Conservation (phyloP, 1,140 invertebrate genomes). For the Dendroctonus valens region DNA sequence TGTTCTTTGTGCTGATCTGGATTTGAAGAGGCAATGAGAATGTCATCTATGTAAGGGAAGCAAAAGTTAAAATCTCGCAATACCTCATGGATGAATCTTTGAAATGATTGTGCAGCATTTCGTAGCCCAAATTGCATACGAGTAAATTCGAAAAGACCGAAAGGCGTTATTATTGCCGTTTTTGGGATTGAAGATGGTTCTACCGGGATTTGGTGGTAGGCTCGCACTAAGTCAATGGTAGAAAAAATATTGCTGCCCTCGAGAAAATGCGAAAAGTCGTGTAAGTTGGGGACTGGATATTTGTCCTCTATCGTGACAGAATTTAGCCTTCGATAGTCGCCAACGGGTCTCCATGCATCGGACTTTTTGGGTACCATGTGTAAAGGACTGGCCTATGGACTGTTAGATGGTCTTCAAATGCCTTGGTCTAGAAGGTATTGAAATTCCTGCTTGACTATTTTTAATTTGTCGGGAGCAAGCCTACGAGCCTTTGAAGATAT, state of each 20-base stretch:
- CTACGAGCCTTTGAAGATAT: constrained; percentile 47
- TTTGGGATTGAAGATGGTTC: constrained; percentile 36
- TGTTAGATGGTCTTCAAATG: constrained; percentile 43
- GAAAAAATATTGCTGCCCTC: constrained; percentile 48
- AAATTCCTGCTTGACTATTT: constrained; percentile 47
- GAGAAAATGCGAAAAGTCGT: constrained; percentile 31
- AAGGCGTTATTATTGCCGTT: constrained; percentile 22
- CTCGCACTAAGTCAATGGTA: constrained; percentile 45
- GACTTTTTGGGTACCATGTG: constrained; percentile 50
- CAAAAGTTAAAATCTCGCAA: constrained; percentile 47
- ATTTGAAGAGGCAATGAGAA: constrained; percentile 53
- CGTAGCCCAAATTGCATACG: neutral
- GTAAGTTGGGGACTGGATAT: constrained; percentile 37
- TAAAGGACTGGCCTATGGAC: constrained; percentile 49
- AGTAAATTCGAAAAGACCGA: neutral
- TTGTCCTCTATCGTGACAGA: constrained; percentile 45
- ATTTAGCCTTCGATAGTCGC: constrained; percentile 54
- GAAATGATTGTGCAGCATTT: constrained; percentile 47
- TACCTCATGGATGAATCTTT: constrained; percentile 48
- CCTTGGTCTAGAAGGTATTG: constrained; percentile 28
- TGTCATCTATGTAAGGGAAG: constrained; percentile 57
- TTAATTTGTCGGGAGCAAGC: constrained; percentile 44
- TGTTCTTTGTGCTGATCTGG: constrained; percentile 34
- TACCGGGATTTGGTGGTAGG: constrained; percentile 51
- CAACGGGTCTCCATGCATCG: constrained; percentile 46